phyloP scores from a whole-genome alignment of 2,888 invertebrate species.

The Thalpophila matura region DNA sequence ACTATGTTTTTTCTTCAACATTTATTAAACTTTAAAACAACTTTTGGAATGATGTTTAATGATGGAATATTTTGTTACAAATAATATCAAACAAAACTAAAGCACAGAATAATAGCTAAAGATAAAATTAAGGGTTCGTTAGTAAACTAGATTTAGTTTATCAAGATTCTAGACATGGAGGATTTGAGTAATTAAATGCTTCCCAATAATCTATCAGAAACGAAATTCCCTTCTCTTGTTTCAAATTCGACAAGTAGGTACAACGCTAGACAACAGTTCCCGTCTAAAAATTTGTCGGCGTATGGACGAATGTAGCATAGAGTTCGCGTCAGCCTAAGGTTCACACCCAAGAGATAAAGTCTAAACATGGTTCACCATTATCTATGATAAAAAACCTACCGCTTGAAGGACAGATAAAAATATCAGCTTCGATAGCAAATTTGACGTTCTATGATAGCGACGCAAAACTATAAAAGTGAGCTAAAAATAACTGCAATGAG shows the following conservation, averaged over 20 bases:
- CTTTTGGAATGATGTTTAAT: constrained; percentile 26
- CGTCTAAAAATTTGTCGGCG: too few relatives aligned
- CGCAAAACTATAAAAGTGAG: too few relatives aligned
- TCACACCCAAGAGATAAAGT: neutral
- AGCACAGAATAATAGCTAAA: too few relatives aligned
- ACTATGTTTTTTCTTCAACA: constrained; percentile 9
- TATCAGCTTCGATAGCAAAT: neutral
- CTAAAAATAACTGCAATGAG: too few relatives aligned
- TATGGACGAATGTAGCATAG: too few relatives aligned
- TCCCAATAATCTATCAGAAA: constrained; percentile 11
- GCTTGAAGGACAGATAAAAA: constrained; percentile 10
- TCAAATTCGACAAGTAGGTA: neutral
- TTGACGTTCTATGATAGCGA: neutral
- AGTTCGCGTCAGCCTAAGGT: too few relatives aligned
- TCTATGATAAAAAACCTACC: constrained; percentile 12
- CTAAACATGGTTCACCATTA: constrained; percentile 10
- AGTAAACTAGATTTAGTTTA: constrained; percentile 19
- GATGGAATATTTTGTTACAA: constrained; percentile 12
- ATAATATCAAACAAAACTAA: constrained; percentile 12
- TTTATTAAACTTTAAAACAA: constrained; percentile 49
- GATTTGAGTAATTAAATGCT: constrained; percentile 31
- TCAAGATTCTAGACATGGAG: constrained; percentile 7
- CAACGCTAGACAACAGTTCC: too few relatives aligned
- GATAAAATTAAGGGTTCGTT: constrained; percentile 12
- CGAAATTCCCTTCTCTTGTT: neutral